These are phyloP conservation scores for Urocolius indicus DNA, from an alignment of 2,113 vertebrate genomes.

Conservation along the genomic window DNA sequence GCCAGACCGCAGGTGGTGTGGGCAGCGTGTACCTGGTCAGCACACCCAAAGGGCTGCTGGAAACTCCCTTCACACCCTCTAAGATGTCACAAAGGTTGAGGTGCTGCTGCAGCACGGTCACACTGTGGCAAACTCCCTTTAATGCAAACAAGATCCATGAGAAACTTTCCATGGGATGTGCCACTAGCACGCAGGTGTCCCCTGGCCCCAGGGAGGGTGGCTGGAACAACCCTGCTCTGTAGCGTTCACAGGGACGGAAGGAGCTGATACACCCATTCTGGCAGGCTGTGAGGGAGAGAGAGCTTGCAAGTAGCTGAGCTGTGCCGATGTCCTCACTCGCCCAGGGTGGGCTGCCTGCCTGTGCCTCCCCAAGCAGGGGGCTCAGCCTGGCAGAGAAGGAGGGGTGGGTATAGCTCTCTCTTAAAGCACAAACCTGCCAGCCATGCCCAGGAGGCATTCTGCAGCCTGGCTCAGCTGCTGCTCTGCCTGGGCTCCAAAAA, in stretches of 20 bases:
- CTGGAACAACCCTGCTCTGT: neutral
- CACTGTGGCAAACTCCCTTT: rapidly evolving
- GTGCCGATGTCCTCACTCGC: rapidly evolving
- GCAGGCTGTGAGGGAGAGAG: neutral
- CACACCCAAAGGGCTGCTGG: neutral
- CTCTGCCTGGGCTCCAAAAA: neutral
- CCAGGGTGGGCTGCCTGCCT: neutral
- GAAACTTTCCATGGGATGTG: neutral
- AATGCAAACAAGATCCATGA: neutral
- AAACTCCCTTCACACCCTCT: rapidly evolving
- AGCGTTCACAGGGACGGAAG: rapidly evolving
- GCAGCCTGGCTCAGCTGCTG: neutral
- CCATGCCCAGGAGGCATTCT: rapidly evolving
- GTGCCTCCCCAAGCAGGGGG: neutral
- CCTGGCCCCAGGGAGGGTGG: neutral
- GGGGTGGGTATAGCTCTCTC: neutral
- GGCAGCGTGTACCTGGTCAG: neutral
- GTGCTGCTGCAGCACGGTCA: rapidly evolving
- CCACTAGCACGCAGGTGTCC: neutral
- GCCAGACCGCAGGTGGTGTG: rapidly evolving
- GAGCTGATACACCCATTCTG: neutral
- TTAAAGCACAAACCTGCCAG: neutral
- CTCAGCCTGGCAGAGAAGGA: neutral
- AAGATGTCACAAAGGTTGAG: neutral
- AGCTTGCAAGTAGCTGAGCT: neutral